phyloP scores from a whole-genome alignment of 2,797 vertebrate species.

The Gouania willdenowi region DNA sequence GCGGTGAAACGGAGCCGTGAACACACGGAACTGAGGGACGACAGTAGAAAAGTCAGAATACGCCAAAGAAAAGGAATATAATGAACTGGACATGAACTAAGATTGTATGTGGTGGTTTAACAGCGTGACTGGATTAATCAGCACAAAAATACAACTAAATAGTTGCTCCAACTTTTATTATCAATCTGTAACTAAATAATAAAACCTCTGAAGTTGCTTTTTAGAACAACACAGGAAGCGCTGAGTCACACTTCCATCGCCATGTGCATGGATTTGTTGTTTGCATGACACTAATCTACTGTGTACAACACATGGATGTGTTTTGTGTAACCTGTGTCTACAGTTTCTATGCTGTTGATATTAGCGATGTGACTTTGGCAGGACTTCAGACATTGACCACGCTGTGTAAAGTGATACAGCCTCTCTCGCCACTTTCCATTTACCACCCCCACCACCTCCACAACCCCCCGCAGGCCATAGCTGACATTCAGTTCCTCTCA shows the following conservation, averaged over 20 bases:
- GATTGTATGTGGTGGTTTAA: no score
- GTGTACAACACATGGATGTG: background rate
- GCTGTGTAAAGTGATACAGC: constrained; percentile 51
- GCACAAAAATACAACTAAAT: constrained; percentile 23
- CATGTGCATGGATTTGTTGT: constrained; percentile 6
- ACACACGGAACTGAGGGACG: constrained; percentile 86
- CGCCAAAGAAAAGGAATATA: constrained; percentile 71
- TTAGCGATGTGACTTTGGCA: constrained; percentile 42
- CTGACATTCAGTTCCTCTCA: constrained; percentile 63
- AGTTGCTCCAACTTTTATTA: constrained; percentile 10
- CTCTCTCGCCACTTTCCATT: constrained; percentile 31
- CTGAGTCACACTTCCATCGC: constrained; percentile 23
- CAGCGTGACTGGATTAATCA: background rate
- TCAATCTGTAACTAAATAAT: constrained; percentile 14
- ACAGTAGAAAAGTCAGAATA: constrained; percentile 68
- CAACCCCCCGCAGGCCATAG: constrained; percentile 39
- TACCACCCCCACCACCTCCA: no score
- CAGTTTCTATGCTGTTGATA: constrained; percentile 17
- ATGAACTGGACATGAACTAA: no score
- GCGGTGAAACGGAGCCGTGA: constrained; percentile 96
- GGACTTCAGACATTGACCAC: constrained; percentile 42
- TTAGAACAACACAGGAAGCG: constrained; percentile 35
- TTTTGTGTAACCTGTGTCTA: background rate
- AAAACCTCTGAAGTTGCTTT: constrained; percentile 31
- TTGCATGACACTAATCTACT: background rate